Conservation (phyloP, 2,888 invertebrate genomes). For the Halocaridina rubra region DNA sequence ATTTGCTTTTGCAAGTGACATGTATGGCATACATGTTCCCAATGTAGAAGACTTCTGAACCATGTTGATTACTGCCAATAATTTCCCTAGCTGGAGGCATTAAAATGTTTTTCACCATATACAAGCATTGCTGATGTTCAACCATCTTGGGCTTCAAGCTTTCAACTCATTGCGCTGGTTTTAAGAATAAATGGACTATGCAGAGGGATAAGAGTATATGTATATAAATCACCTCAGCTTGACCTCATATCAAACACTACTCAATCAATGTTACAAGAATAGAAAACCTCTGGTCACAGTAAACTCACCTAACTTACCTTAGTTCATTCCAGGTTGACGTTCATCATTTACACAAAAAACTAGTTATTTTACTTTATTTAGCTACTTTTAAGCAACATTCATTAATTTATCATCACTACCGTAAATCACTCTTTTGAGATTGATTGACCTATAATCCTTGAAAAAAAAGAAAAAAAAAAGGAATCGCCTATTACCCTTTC, state of each 20-base stretch:
- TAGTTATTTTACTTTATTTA: background rate
- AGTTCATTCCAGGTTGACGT: background rate
- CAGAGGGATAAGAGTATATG: background rate
- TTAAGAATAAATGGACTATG: background rate
- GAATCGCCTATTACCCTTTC: too few relatives aligned
- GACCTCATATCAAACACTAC: background rate
- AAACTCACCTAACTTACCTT: background rate
- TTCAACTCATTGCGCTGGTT: background rate
- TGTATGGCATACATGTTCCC: background rate
- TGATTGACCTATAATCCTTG: too few relatives aligned
- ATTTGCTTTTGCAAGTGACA: background rate
- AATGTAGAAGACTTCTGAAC: background rate
- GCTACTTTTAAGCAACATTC: background rate
- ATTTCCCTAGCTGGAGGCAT: background rate
- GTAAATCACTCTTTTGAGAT: too few relatives aligned
- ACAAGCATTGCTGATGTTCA: background rate
- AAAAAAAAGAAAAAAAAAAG: too few relatives aligned
- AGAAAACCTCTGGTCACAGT: background rate
- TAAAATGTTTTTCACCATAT: background rate
- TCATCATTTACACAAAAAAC: too few relatives aligned
- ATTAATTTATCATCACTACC: too few relatives aligned
- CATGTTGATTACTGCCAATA: background rate
- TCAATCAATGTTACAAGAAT: background rate
- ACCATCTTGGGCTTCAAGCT: background rate
- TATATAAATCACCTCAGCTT: background rate